phyloP scores from a whole-genome alignment of 2,888 invertebrate species.

The Cosmopolites sordidus region DNA sequence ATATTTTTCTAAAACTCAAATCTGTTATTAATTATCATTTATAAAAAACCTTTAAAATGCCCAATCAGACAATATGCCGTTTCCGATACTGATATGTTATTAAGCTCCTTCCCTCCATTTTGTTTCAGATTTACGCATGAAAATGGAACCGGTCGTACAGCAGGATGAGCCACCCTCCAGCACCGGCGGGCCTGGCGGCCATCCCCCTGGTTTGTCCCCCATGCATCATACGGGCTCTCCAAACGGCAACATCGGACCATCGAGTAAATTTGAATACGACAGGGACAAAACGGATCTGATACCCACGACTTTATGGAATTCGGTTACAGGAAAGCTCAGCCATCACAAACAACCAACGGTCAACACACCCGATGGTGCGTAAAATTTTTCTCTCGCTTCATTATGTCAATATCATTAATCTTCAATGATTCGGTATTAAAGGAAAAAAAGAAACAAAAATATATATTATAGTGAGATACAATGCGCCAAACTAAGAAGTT shows the following conservation, averaged over 20 bases:
- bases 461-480: no score
- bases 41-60: no score
- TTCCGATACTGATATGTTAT: no score
- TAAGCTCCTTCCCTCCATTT: conserved; percentile 5
- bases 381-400: not conserved
- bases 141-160: conserved; percentile 55
- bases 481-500: no score
- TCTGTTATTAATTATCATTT: no score
- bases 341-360: conserved; percentile 66
- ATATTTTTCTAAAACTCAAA: no score
- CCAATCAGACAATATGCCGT: no score
- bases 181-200: conserved; percentile 45
- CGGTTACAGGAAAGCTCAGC: conserved; percentile 51
- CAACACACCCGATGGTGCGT: conserved; percentile 68
- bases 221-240: conserved; percentile 39
- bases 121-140: conserved; percentile 70
- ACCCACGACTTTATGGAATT: conserved; percentile 55
- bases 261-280: conserved; percentile 45
- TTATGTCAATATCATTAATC: not conserved
- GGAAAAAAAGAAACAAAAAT: no score
- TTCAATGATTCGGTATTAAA: not conserved
- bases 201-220: conserved; percentile 29
- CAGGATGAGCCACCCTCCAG: conserved; percentile 44
- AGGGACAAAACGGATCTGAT: conserved; percentile 52
- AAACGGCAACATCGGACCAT: conserved; percentile 39